A percentile compares a stretch with the other conserved stretches of the same genome.
Conservation (phyloP, 1,140 invertebrate species). For the Zaprionus tsacasi region DNA sequence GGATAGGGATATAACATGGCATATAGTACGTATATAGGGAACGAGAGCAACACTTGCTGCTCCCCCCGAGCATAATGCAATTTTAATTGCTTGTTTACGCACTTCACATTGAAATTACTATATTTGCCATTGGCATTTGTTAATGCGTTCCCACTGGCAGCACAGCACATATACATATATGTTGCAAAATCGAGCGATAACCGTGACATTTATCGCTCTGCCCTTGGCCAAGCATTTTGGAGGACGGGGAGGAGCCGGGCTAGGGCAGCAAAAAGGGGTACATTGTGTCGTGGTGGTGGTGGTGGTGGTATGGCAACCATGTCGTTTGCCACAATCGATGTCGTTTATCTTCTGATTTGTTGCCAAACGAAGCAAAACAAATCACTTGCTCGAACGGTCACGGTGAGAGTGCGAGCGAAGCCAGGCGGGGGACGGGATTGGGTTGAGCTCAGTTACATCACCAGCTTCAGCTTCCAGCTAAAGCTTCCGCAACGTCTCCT, state of each 20-base stretch:
- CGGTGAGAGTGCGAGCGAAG: not conserved
- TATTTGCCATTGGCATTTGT: slow-evolving; percentile 6
- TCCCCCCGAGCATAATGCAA: slow-evolving; percentile 53
- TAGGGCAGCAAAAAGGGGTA: not conserved
- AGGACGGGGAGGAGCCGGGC: not conserved
- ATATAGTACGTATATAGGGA: not conserved
- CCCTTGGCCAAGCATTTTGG: slow-evolving; percentile 40
- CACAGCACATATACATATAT: slow-evolving; percentile 10
- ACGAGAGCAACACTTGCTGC: slow-evolving; percentile 43
- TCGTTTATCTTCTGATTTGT: slow-evolving; percentile 82
- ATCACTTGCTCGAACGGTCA: slow-evolving; percentile 72
- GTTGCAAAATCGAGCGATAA: slow-evolving; percentile 12
- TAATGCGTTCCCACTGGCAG: not conserved
- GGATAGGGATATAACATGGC: not conserved
- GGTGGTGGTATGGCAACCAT: slow-evolving; percentile 35
- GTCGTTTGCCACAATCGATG: slow-evolving; percentile 78
- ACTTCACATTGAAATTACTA: slow-evolving; percentile 13
- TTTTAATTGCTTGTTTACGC: slow-evolving; percentile 64
- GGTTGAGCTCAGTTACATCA: not conserved
- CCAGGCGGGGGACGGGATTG: not conserved
- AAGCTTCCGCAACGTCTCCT: not conserved
- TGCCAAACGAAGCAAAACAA: slow-evolving; percentile 81
- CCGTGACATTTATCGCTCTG: slow-evolving; percentile 41
- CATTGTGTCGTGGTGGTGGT: not conserved
- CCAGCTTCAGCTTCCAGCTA: not conserved